Evolutionary conservation across 2,113 vertebrate genomes (phyloP), one percentile per base, ranked within the genome.

Genomic region (Sinosuthora webbiana): DNA sequence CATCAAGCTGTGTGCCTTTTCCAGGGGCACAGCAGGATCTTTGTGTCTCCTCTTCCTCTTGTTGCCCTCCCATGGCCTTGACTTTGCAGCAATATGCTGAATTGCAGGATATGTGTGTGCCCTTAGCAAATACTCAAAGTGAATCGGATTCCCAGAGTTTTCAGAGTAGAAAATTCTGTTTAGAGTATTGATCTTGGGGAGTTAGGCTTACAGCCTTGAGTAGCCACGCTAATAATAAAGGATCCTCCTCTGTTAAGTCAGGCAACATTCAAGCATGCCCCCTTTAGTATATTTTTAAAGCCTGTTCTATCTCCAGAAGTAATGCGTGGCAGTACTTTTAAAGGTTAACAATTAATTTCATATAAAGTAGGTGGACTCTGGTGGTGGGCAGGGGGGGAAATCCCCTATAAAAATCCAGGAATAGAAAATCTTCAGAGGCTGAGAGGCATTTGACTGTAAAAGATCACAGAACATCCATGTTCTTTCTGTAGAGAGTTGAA

Each of bases 31-130:
- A 83, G 37, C 27, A 53, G 27, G 56, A 41, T 87, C 41, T 31
- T 94, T 0, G 0, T 18, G 7, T 41, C 37, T 70, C 55, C 44
- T 78, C 53, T 39, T 74, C 50, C 21, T 56, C 33, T 59, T 0
- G 0, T 47, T n/a, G 42, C 28, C 0, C 0, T 59, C 45, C 50
- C 7, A 0, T 28, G 37, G 53, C 85, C 52, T 47, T 78, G 65
- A 47, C 39, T 90, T 84, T 1, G 1, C 60, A 85, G 47, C 12
- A 2, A 2, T 25, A 6, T 16, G 25, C 33, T 49, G 27, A 86
- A 67, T 33, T 25, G 13, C 37, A 73, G 82, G 55, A 35, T 53
- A 23, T 11, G 18, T 16, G 11, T 0, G 0, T 85, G 42, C 17
- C 70, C 30, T 56, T 62, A 64, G 53, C 57, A 87, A 83, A 78